Percentiles rank a stretch among this genome's conserved stretches.
These are phyloP conservation scores for Pseudorasbora parva DNA, from an alignment of 2,113 vertebrate genomes.

Conservation along the genomic window DNA sequence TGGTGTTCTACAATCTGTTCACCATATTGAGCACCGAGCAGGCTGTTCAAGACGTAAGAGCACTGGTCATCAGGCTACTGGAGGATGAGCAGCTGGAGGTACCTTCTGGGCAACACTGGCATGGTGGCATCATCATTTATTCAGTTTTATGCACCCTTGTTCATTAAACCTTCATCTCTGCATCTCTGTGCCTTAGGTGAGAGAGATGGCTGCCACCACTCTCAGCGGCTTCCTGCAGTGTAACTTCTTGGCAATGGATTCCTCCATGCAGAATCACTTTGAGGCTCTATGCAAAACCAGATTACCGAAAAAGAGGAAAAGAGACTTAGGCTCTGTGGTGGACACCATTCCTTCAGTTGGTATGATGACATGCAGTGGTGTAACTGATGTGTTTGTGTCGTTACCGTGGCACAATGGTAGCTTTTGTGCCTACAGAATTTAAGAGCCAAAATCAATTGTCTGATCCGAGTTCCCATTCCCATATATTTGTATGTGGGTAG, in stretches of 20 bases:
- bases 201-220: constrained; percentile 97
- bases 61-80: constrained; percentile 88
- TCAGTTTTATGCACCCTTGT: constrained; percentile 33
- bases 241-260: constrained; percentile 92
- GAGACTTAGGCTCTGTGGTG: constrained; percentile 83
- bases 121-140: neutral
- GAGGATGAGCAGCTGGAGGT: constrained; percentile 97
- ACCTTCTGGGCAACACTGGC: neutral
- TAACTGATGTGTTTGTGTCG: neutral
- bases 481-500: no score
- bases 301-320: constrained; percentile 88
- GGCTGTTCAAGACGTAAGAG: constrained; percentile 83
- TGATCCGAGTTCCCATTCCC: neutral
- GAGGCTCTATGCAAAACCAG: constrained; percentile 95
- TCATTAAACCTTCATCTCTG: constrained; percentile 35
- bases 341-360: constrained; percentile 86
- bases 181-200: constrained; percentile 77
- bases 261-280: constrained; percentile 90
- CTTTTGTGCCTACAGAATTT: neutral
- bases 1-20: constrained; percentile 98
- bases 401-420: no score
- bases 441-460: neutral
- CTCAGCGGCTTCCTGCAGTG: constrained; percentile 95
- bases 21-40: constrained; percentile 87
- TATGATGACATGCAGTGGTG: constrained; percentile 58